Conservation (phyloP, 2,888 invertebrate species). For the Ormia ochracea region DNA sequence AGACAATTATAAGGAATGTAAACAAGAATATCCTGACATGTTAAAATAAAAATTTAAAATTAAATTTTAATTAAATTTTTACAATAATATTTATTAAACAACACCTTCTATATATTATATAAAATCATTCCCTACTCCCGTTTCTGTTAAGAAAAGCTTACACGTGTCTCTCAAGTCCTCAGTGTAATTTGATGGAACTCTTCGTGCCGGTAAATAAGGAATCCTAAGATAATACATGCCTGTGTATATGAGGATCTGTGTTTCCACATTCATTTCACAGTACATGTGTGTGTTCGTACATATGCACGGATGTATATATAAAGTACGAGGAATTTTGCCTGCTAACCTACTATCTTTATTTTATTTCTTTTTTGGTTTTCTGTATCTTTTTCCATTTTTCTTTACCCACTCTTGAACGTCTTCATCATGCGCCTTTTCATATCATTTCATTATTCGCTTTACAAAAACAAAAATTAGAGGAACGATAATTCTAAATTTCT, state of each 20-base stretch:
- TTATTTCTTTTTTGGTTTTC: slow-evolving; percentile 24
- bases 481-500: slow-evolving; percentile 4
- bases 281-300: not conserved
- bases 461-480: not conserved
- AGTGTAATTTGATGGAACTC: slow-evolving; percentile 9
- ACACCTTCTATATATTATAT: too few relatives aligned
- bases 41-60: too few relatives aligned
- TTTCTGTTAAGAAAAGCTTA: too few relatives aligned
- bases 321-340: slow-evolving; percentile 58
- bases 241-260: not conserved
- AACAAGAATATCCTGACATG: too few relatives aligned
- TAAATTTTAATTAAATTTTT: too few relatives aligned
- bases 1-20: too few relatives aligned
- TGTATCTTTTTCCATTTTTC: slow-evolving; percentile 23
- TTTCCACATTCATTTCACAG: not conserved
- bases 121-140: too few relatives aligned
- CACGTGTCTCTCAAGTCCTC: not conserved
- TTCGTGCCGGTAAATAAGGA: too few relatives aligned
- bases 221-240: too few relatives aligned
- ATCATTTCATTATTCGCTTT: slow-evolving; percentile 48
- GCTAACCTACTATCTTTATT: slow-evolving; percentile 61
- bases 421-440: slow-evolving; percentile 60
- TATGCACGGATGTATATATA: slow-evolving; percentile 6
- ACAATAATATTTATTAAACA: too few relatives aligned
- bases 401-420: slow-evolving; percentile 35